Evolutionary conservation across 1,140 invertebrate species (phyloP).

Genomic region (Magallana angulata): DNA sequence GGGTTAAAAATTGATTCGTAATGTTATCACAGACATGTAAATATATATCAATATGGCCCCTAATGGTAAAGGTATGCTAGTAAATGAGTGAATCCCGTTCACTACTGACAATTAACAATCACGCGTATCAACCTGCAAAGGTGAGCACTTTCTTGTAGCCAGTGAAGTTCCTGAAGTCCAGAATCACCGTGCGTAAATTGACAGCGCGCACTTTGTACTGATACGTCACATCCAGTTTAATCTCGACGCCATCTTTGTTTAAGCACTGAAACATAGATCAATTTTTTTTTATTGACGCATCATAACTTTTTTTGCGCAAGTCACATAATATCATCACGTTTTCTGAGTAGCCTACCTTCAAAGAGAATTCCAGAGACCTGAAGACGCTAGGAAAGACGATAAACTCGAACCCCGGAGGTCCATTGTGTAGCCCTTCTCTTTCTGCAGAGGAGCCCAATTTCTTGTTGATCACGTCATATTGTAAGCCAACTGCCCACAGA

Average conservation of each 20-base stretch:
- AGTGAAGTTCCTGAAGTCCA: constrained; percentile 73
- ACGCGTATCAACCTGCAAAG: constrained; percentile 61
- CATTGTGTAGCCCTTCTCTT: constrained; percentile 73
- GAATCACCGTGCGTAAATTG: constrained; percentile 67
- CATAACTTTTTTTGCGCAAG: too few relatives aligned
- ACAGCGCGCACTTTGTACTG: constrained; percentile 71
- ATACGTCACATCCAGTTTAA: constrained; percentile 71
- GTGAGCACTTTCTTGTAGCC: constrained; percentile 72
- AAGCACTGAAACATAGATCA: constrained; percentile 67
- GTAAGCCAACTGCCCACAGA: constrained; percentile 71
- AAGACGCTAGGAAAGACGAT: constrained; percentile 76
- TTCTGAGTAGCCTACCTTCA: constrained; percentile 59
- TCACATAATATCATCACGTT: not conserved
- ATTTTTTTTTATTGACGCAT: too few relatives aligned
- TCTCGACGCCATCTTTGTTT: constrained; percentile 74
- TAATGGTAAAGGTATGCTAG: too few relatives aligned
- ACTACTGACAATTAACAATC: too few relatives aligned
- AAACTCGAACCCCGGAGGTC: constrained; percentile 74
- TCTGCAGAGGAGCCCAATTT: constrained; percentile 61
- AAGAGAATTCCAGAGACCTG: constrained; percentile 69
- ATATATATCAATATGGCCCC: too few relatives aligned
- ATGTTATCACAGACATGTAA: too few relatives aligned
- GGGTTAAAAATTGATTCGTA: too few relatives aligned
- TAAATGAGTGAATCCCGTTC: too few relatives aligned
- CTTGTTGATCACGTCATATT: constrained; percentile 75